Evolutionary conservation across 2,797 vertebrate species (phyloP).

Genomic region (Poeciliopsis paucimaculata): DNA sequence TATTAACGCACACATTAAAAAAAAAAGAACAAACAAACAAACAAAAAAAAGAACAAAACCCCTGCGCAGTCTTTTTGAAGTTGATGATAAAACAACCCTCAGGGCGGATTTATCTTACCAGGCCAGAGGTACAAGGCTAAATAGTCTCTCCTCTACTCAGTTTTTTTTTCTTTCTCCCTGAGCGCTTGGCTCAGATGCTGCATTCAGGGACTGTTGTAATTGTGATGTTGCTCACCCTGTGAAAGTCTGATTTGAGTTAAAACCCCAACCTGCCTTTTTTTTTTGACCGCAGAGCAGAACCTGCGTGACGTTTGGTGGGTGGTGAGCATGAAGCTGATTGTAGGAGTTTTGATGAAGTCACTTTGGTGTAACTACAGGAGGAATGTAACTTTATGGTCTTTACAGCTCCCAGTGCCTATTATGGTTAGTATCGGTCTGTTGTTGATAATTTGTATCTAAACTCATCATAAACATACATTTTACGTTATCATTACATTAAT

Average conservation of each 20-base stretch:
- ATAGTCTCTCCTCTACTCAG: not conserved
- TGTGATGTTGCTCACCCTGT: constrained; percentile 1
- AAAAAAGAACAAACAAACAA: not conserved
- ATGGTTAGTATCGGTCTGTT: not conserved
- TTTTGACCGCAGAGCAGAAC: constrained; percentile 47
- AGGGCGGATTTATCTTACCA: not conserved
- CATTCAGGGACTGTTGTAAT: constrained; percentile 58
- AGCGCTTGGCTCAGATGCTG: constrained; percentile 26
- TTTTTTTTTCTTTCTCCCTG: not conserved
- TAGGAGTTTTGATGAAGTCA: constrained; percentile 17
- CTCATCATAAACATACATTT: not conserved
- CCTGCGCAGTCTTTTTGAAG: constrained; percentile 19
- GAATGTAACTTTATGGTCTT: not conserved
- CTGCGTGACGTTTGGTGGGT: constrained; percentile 68
- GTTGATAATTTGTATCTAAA: not conserved
- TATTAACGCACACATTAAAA: too few relatives aligned
- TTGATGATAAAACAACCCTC: not conserved
- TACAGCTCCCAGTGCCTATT: not conserved
- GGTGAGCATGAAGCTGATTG: constrained; percentile 43
- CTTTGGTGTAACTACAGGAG: not conserved
- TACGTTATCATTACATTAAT: not conserved
- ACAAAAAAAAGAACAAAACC: not conserved
- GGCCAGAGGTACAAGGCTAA: constrained; percentile 23
- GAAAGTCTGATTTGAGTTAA: constrained; percentile 28
- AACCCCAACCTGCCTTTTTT: not conserved